Evolutionary conservation across 2,797 vertebrate genomes (phyloP), one percentile per base, ranked within the genome.

Genomic region (Hirundo rustica): DNA sequence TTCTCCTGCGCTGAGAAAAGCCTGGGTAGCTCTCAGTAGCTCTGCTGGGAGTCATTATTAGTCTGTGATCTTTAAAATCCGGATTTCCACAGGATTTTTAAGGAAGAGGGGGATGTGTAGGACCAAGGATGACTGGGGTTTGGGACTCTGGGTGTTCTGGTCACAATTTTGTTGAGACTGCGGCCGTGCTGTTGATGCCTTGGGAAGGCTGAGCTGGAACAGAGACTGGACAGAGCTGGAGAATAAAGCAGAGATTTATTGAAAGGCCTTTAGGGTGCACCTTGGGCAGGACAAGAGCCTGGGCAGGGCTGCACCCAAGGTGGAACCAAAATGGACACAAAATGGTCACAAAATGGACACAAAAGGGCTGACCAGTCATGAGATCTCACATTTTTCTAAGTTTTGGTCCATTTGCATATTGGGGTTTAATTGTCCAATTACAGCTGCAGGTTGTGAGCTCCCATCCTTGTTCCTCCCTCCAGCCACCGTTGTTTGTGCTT

Each of bases 121-220:
- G 70, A 11, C 8, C 0, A 1, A 6, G 23, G 18, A 13, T 86
- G 71, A 2, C 16, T 50, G 32, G 9, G 2, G 2, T 54, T 81
- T n/a, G 21, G 0, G 1, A 11, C 29, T 32, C 44, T 32, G 47
- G 61, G 17, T 0, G 0, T 64, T 87, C 17, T 50, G 36, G 26
- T 61, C 18, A 84, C 17, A 32, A 3, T 27, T 74, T 83, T 60
- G 10, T n/a, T 36, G 38, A 38, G 38, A 38, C 38, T 38, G 38
- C 38, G 38, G 38, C 38, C 38, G 38, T 38, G 38, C 11, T 38
- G 38, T 12, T 38, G 38, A 10, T 25, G 7, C 55, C 22, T 57
- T 57, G 55, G 55, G 55, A 5, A 57, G n/a, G 55, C 55, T 57
- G 55, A 57, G 5, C n/a, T 57, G 55, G 55, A 34, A 57, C 55